phyloP scores from a whole-genome alignment of 2,113 vertebrate genomes.

The Pogona vitticeps region DNA sequence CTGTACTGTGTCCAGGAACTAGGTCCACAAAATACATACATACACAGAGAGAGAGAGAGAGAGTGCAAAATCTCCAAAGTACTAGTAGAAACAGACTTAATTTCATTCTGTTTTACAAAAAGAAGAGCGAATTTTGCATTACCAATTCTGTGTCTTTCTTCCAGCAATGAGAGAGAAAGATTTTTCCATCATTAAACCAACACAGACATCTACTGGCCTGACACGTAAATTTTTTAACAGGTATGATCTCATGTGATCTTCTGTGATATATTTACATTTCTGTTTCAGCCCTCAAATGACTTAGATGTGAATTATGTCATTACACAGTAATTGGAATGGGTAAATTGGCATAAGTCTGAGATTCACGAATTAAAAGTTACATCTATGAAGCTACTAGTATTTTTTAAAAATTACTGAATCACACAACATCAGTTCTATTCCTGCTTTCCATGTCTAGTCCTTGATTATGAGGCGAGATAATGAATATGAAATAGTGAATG shows the following conservation, averaged over 20 bases:
- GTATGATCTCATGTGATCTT: background rate
- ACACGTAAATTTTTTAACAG: background rate
- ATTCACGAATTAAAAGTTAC: background rate
- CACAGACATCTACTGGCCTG: slow-evolving; percentile 24
- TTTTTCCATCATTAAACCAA: slow-evolving; percentile 15
- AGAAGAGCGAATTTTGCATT: background rate
- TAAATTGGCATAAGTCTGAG: background rate
- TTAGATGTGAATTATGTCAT: background rate
- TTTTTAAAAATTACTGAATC: background rate
- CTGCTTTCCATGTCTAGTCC: background rate
- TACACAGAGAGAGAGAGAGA: no score
- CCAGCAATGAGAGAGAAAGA: background rate
- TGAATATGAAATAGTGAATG: slow-evolving; percentile 15
- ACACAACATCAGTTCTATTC: background rate
- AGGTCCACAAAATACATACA: background rate
- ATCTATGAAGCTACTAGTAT: background rate
- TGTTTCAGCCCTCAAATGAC: background rate
- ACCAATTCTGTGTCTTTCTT: background rate
- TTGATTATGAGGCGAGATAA: slow-evolving; percentile 25
- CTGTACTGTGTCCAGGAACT: no score
- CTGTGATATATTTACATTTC: background rate
- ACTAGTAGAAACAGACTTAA: background rate
- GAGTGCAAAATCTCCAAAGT: background rate
- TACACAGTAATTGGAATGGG: background rate
- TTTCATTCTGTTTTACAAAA: background rate